Evolutionary conservation across 2,888 invertebrate genomes (phyloP).

Genomic region (Diaprepes abbreviatus): DNA sequence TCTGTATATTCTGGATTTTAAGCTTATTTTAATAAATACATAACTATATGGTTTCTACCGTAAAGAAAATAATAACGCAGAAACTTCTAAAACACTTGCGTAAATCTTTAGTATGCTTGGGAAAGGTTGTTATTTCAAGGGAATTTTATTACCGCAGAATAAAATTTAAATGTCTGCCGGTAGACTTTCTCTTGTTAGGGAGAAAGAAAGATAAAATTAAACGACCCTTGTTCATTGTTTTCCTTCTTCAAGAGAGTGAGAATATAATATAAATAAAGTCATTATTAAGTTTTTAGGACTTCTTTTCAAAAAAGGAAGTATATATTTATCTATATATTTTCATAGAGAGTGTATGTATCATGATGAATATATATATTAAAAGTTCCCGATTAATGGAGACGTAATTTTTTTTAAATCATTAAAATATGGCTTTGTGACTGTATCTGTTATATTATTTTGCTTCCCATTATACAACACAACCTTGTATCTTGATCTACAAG

Average conservation of each 20-base stretch:
- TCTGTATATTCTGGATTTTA: no score
- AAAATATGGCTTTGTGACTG: no score
- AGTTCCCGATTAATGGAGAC: no score
- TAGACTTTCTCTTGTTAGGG: background rate
- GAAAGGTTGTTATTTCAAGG: constrained; percentile 7
- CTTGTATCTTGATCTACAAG: no score
- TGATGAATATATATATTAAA: no score
- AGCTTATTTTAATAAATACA: no score
- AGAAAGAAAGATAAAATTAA: background rate
- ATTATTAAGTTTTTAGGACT: background rate
- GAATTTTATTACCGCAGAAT: constrained; percentile 11
- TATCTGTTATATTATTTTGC: no score
- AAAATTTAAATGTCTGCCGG: background rate
- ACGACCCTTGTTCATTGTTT: background rate
- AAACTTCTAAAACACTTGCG: background rate
- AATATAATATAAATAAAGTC: background rate
- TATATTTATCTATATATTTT: no score
- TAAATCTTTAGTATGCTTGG: background rate
- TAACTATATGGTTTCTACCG: background rate
- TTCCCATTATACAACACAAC: no score
- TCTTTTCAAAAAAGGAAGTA: no score
- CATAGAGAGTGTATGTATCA: no score
- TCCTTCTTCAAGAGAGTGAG: background rate
- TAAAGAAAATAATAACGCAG: background rate
- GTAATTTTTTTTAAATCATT: no score